These are phyloP conservation scores for Thripadectes ignobilis DNA, from an alignment of 2,797 vertebrate genomes.

Conservation along the genomic window DNA sequence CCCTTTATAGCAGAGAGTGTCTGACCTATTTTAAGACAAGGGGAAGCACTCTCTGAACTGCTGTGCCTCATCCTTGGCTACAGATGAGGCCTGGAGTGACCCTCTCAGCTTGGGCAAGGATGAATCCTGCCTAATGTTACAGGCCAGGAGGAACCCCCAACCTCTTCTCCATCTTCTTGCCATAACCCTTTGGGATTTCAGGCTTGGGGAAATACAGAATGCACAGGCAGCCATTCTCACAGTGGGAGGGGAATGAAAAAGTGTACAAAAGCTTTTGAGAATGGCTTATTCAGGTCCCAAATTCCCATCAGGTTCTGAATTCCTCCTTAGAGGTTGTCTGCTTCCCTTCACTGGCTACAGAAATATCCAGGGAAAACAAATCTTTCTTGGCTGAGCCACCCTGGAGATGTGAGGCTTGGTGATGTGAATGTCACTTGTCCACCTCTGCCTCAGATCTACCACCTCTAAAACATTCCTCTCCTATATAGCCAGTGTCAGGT, in stretches of 20 bases:
- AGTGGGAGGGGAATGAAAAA: not conserved
- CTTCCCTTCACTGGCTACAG: not conserved
- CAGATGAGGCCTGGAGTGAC: not conserved
- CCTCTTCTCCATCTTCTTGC: not conserved
- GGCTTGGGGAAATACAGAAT: not conserved
- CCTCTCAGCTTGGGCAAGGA: not conserved
- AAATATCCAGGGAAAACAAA: not conserved
- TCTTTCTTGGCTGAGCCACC: not conserved
- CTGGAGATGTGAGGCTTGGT: not conserved
- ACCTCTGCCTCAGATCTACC: not conserved
- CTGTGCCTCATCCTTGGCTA: not conserved
- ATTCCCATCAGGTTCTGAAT: not conserved
- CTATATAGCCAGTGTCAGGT: not conserved
- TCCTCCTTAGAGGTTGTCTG: fast-evolving
- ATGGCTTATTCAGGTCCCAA: not conserved
- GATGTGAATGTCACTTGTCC: not conserved
- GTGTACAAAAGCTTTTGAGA: fast-evolving
- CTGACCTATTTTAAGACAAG: not conserved
- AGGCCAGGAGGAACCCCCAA: not conserved
- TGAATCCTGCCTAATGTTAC: not conserved
- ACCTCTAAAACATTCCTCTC: not conserved
- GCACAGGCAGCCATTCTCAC: not conserved
- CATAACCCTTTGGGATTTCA: fast-evolving
- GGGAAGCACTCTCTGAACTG: not conserved
- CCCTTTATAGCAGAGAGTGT: not conserved